These are phyloP conservation scores for Acrocyrtus sp. DNA, from an alignment of 2,888 invertebrate genomes.

Conservation along the genomic window DNA sequence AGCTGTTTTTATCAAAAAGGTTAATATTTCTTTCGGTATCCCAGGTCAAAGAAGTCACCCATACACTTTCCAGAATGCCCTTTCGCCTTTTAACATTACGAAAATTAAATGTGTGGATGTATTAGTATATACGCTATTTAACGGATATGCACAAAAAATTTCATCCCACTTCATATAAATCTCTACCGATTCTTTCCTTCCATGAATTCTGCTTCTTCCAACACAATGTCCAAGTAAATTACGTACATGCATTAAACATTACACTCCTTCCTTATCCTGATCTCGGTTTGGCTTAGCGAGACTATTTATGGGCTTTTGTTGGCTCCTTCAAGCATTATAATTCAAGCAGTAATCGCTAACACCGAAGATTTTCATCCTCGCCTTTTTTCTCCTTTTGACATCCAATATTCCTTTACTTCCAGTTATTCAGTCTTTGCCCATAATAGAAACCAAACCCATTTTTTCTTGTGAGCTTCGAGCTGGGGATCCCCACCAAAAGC, in stretches of 20 bases:
- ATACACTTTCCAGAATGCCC: background rate
- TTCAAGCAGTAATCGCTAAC: conserved; percentile 36
- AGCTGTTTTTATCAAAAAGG: no score
- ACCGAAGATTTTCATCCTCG: conserved; percentile 25
- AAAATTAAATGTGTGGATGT: background rate
- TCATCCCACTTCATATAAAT: background rate
- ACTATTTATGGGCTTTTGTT: conserved; percentile 36
- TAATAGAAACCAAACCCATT: no score
- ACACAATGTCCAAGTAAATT: conserved; percentile 28
- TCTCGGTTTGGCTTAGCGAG: conserved; percentile 18
- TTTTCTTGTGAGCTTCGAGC: no score
- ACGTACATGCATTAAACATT: conserved; percentile 24
- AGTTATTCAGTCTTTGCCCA: no score
- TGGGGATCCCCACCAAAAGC: no score
- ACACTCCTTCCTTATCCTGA: conserved; percentile 28
- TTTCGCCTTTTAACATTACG: background rate
- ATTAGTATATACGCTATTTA: background rate
- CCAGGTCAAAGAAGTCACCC: conserved; percentile 44
- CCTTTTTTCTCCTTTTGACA: conserved; percentile 7
- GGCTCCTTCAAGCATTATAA: conserved; percentile 28
- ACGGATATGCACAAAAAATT: background rate
- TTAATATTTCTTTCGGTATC: conserved; percentile 40
- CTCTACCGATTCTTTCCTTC: background rate
- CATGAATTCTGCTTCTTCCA: conserved; percentile 7
- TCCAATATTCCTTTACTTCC: no score